These are phyloP conservation scores for Metopolophium dirhodum DNA, from an alignment of 1,140 invertebrate genomes.

Conservation along the genomic window DNA sequence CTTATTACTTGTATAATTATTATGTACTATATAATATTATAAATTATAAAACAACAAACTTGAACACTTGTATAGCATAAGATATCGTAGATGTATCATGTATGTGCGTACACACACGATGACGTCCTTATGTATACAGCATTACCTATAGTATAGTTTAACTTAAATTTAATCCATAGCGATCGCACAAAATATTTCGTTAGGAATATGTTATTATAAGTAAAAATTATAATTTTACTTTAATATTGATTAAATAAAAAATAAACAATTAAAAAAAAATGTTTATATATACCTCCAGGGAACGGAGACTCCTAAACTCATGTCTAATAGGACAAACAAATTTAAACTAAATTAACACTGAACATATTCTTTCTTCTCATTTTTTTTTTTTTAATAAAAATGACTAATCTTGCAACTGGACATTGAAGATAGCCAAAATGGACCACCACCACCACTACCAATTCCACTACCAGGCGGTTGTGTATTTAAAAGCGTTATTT, in stretches of 20 bases:
- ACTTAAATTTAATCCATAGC: not conserved
- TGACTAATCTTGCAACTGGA: conserved; percentile 53
- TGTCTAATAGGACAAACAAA: conserved; percentile 15
- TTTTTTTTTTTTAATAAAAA: conserved; percentile 38
- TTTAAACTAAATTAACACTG: conserved; percentile 48
- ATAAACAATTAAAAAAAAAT: not conserved
- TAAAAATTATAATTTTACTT: not conserved
- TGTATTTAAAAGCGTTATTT: conserved; percentile 54
- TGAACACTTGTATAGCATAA: not conserved
- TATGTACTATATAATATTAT: not conserved
- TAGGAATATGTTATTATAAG: conserved; percentile 20
- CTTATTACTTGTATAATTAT: not conserved
- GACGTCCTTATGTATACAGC: not conserved
- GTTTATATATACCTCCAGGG: conserved; percentile 36
- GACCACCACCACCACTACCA: conserved; percentile 32
- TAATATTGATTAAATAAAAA: not conserved
- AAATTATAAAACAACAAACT: not conserved
- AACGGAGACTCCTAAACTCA: conserved; percentile 43
- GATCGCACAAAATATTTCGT: not conserved
- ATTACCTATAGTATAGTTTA: not conserved
- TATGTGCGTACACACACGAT: not conserved
- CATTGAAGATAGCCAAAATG: conserved; percentile 49
- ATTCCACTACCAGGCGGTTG: not conserved
- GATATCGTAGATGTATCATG: not conserved
- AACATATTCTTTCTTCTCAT: conserved; percentile 44